Base-by-base conservation (phyloP, 2,888 invertebrate species). In the Kuschelorhynchus macadamiae region DNA sequence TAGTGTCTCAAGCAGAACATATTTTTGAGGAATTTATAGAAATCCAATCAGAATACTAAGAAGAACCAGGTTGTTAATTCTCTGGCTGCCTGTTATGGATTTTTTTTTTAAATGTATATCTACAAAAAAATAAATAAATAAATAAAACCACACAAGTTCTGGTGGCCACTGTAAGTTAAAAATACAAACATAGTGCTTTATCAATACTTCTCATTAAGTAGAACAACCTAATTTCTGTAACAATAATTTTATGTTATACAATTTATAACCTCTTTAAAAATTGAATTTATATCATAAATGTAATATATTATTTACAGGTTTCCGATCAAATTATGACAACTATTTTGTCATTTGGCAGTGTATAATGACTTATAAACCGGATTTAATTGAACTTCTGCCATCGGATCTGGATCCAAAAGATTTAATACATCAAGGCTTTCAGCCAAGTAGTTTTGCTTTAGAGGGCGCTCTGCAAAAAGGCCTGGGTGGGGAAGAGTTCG, bases 401-500 rank as follows among this genome's bases (percentile, higher is more conserved):
- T 79, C 66, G 12, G 71, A 66, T 44, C 72, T 71, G 20, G 56
- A 66, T 14, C 76, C 85, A 0, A 71, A 80, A 0, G 72, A 83
- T 1, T 73, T 86, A 4, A 50, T 88, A 4, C 75, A 85, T 12
- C 81, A 79, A 47, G 83, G 85, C 60, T 84, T 83, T 1, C 68
- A 77, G 9, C 18, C 72, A 0, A 47, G 80, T 30, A 82, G 85
- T 0, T 85, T 81, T 66, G 82, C 85, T 17, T 71, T 91, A 21
- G 82, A 85, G 74, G 76, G 79, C 5, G 81, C 85, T 7, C 76
- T 92, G 56, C 84, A 86, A 61, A 76, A 79, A 47, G 89, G 87
- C 1, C 75, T 92, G 11, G 90, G 90, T 0, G 88, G 89, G 1
- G 74, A 82, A 1, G 83, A 86, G 17, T 90, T 86, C 75, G 83